Evolutionary conservation across 2,113 vertebrate genomes (phyloP).

Genomic region (Mola mola): DNA sequence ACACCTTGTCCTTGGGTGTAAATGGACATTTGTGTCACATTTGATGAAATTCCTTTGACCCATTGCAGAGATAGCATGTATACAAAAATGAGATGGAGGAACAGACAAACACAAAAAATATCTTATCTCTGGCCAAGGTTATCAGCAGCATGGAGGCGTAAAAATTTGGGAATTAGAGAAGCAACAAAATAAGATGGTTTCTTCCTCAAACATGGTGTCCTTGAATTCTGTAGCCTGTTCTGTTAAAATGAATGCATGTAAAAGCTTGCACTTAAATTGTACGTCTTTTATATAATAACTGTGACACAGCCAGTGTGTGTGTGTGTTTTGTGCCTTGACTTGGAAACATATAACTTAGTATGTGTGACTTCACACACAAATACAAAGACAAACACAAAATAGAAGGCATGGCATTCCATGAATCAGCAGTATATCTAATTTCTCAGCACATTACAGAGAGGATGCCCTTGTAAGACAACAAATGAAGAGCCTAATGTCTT

Average conservation of each 20-base stretch:
- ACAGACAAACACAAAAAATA: background rate
- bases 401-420: conserved; percentile 49
- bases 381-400: conserved; percentile 9
- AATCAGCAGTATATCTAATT: conserved; percentile 73
- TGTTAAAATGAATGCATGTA: conserved; percentile 44
- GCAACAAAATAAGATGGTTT: conserved; percentile 4
- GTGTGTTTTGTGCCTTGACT: conserved; percentile 16
- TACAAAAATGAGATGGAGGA: no score
- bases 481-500: conserved; percentile 78
- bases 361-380: background rate
- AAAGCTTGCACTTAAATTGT: conserved; percentile 40
- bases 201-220: conserved; percentile 18
- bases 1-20: no score
- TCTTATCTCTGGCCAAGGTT: background rate
- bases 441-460: conserved; percentile 69
- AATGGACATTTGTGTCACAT: no score
- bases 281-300: conserved; percentile 43
- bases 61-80: no score
- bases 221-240: conserved; percentile 22
- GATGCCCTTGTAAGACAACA: conserved; percentile 70
- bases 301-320: background rate
- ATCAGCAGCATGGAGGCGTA: background rate
- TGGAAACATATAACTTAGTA: background rate
- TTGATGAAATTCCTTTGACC: no score
- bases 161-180: background rate